Conservation (phyloP, 1,140 invertebrate genomes). For the Cyphomyrmex costatus region DNA sequence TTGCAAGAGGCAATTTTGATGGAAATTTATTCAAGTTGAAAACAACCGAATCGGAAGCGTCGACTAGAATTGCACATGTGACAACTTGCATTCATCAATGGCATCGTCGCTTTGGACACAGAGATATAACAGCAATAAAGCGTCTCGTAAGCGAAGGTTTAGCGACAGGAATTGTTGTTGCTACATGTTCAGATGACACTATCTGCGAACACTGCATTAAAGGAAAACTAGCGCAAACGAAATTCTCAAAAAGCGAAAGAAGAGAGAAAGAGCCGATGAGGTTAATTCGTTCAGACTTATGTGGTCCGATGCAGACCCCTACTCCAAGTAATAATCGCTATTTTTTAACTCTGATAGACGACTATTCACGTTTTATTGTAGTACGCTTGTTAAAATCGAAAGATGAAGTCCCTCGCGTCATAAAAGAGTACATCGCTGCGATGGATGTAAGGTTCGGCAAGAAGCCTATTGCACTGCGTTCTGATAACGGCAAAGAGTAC, state of each 20-base stretch:
- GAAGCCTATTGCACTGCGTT: too few species aligned
- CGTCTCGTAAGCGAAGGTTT: constrained; percentile 36
- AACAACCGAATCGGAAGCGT: not conserved
- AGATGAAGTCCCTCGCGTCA: constrained; percentile 36
- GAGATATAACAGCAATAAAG: constrained; percentile 38
- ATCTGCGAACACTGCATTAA: constrained; percentile 62
- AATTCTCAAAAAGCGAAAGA: constrained; percentile 23
- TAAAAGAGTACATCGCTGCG: constrained; percentile 57
- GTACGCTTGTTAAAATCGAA: constrained; percentile 63
- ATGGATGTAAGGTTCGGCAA: not conserved
- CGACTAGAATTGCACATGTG: not conserved
- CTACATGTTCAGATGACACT: not conserved
- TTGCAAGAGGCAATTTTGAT: not conserved
- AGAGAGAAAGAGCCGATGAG: constrained; percentile 12
- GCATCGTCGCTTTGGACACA: not conserved
- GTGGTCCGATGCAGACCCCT: constrained; percentile 25
- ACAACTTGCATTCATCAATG: not conserved
- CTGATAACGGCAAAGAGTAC: too few species aligned
- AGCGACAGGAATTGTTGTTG: constrained; percentile 47
- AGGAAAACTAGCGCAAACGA: constrained; percentile 53
- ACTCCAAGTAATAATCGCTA: constrained; percentile 4
- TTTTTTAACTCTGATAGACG: constrained; percentile 4
- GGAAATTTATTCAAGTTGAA: not conserved
- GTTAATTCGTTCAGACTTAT: not conserved
- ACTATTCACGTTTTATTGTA: constrained; percentile 3